Evolutionary conservation across 2,113 vertebrate genomes (phyloP), one percentile per base, ranked within the genome.

Genomic region (Corapipo altera): DNA sequence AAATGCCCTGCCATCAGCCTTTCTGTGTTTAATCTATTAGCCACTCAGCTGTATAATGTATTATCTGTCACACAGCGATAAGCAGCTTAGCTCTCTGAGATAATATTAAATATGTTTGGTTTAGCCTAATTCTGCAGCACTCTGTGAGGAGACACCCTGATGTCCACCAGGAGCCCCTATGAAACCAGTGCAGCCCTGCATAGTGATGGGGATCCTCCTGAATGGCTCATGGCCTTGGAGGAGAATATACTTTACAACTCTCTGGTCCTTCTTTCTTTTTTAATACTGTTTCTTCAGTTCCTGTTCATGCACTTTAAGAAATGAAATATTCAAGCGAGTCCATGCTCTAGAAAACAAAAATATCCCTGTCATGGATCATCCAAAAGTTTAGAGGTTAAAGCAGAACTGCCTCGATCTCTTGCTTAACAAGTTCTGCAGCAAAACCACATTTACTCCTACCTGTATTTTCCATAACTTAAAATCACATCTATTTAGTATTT

Each of bases 331-430:
- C 24, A 49, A 54, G 64, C 4, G 7, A 94, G 76, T 5, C 24
- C 22, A 28, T 95, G 92, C 49, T 92, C 92, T 93, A 96, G 93
- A 95, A 96, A 96, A 89, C 62, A 94, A 91, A 95, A 95, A 94
- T 96, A 97, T 88, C 90, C 20, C 35, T 69, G 3, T 52, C 2
- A 11, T 44, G 75, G 64, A 86, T 89, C 83, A 93, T 86, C 65
- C 76, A 96, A 61, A 81, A 92, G 39, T 91, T 94, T 86, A 48
- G 59, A 61, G 72, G 76, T 92, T 91, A 72, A 70, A 66, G 62
- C 26, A 59, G 74, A 95, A 55, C 49, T 52, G 52, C 72, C 76
- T 95, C 43, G 32, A 59, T 84, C 30, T 73, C 3, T 39, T 30
- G 0, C 86, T 84, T 80, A 91, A 46, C 39, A 58, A 64, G 13